Evolutionary conservation across 2,888 invertebrate species (phyloP).

Genomic region (Orchesella flavescens): DNA sequence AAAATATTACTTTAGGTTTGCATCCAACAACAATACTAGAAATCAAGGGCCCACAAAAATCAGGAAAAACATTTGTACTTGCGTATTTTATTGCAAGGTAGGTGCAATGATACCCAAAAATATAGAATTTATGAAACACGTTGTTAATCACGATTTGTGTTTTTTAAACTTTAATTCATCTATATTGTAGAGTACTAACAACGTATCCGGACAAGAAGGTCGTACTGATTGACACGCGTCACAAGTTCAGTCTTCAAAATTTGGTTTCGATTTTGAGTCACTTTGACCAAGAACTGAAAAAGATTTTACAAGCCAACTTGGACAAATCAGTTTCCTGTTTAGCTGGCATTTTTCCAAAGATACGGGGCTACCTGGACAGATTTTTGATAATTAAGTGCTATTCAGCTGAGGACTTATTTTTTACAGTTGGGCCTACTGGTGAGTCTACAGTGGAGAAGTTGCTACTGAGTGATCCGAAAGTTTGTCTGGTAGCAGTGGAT

Average conservation of each 20-base stretch:
- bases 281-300: constrained; percentile 38
- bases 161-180: background rate
- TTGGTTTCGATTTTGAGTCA: constrained; percentile 54
- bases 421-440: constrained; percentile 59
- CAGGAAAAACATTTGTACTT: constrained; percentile 68
- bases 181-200: constrained; percentile 54
- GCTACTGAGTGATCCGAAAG: constrained; percentile 33
- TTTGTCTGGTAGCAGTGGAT: constrained; percentile 65
- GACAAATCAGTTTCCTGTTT: background rate
- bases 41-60: constrained; percentile 62
- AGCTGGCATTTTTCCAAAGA: background rate
- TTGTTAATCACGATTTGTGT: background rate
- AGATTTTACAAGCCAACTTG: background rate
- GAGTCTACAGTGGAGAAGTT: constrained; percentile 54
- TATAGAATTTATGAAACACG: background rate
- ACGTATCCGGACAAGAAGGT: constrained; percentile 62
- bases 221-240: constrained; percentile 65
- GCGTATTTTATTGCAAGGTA: constrained; percentile 69
- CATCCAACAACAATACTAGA: constrained; percentile 65
- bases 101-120: background rate
- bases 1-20: constrained; percentile 61
- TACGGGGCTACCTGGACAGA: constrained; percentile 55
- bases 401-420: constrained; percentile 61
- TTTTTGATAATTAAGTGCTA: constrained; percentile 57
- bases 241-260: constrained; percentile 63